phyloP scores from a whole-genome alignment of 1,140 invertebrate species.

The Leptinotarsa texana region DNA sequence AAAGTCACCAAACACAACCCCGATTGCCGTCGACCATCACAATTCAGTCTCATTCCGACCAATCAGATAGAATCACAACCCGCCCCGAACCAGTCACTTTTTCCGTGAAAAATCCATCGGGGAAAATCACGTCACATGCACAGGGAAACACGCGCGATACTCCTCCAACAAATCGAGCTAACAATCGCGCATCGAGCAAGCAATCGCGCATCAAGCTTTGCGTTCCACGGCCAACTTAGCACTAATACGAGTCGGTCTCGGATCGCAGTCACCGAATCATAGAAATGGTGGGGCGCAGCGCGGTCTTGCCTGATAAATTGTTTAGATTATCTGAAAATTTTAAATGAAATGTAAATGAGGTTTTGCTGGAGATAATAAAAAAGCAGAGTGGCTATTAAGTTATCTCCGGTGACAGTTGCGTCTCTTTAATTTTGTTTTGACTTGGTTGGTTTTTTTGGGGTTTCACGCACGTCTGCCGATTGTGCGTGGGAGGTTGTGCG shows the following conservation, averaged over 20 bases:
- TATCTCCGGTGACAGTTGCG: slow-evolving; percentile 25
- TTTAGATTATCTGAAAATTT: slow-evolving; percentile 27
- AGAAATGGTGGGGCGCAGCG: slow-evolving; percentile 9
- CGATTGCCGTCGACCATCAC: slow-evolving; percentile 1
- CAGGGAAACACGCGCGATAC: background rate
- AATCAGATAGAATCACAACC: slow-evolving; percentile 9
- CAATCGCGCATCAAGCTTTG: slow-evolving; percentile 18
- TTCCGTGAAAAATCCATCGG: slow-evolving; percentile 3
- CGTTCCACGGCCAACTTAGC: slow-evolving; percentile 16
- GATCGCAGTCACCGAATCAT: slow-evolving; percentile 17
- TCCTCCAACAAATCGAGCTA: background rate
- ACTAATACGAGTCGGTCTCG: slow-evolving; percentile 9
- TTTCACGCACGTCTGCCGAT: background rate
- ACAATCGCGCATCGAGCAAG: slow-evolving; percentile 13
- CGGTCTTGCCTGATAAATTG: slow-evolving; percentile 25
- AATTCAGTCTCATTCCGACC: slow-evolving; percentile 13
- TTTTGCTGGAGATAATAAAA: slow-evolving; percentile 25
- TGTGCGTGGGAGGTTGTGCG: background rate
- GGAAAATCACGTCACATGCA: slow-evolving; percentile 5
- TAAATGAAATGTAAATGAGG: slow-evolving; percentile 29
- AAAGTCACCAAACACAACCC: background rate
- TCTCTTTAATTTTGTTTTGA: slow-evolving; percentile 22
- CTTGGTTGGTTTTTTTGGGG: slow-evolving; percentile 7
- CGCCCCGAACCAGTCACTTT: slow-evolving; percentile 13
- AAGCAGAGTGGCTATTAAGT: slow-evolving; percentile 19